Base-by-base conservation (phyloP, 2,113 vertebrate genomes). In the Otus sunia region DNA sequence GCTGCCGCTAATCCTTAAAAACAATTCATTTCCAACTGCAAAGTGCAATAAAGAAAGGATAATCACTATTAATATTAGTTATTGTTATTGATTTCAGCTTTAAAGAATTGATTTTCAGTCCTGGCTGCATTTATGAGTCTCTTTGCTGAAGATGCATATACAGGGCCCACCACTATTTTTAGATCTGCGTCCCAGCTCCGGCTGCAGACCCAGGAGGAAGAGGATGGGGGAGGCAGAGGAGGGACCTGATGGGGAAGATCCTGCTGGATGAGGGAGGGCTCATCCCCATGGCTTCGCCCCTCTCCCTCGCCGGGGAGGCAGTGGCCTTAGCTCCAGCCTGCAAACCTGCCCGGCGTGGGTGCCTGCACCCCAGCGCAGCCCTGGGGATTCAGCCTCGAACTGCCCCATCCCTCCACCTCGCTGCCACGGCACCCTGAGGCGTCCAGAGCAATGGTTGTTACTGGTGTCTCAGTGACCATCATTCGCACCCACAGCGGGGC, bases 71-170 rank as follows among this genome's bases (percentile, higher is more conserved):
- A 98, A 98, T 98, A 98, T 97, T 96, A 97, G 97, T 97, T 98
- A 98, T 97, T 86, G 97, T 94, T 97, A 98, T 98, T 97, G 98
- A 98, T 98, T 98, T 98, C 98, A 96, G 97, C 98, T 98, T 98
- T 97, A 97, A 82, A 63, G 97, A 92, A 98, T 98, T 95, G 98
- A 98, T 98, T 98, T 98, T 97, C 97, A 97, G 96, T 96, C 98
- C 41, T 10, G 77, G 93, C 92, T 94, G 96, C 96, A 92, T 98
- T 98, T 95, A 97, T 80, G 94, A 97, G 94, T 94, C 97, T 97
- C 95, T 97, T 97, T 96, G 97, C 94, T 56, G 95, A 97, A 98
- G 97, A 98, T 83, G 21, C 97, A 96, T 92, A 78, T 62, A 85
- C 15, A 63, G 16, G 11, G 60, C 82, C 85, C 86, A 36, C 47